Evolutionary conservation across 2,113 vertebrate genomes (phyloP).

Genomic region (Panurus biarmicus): DNA sequence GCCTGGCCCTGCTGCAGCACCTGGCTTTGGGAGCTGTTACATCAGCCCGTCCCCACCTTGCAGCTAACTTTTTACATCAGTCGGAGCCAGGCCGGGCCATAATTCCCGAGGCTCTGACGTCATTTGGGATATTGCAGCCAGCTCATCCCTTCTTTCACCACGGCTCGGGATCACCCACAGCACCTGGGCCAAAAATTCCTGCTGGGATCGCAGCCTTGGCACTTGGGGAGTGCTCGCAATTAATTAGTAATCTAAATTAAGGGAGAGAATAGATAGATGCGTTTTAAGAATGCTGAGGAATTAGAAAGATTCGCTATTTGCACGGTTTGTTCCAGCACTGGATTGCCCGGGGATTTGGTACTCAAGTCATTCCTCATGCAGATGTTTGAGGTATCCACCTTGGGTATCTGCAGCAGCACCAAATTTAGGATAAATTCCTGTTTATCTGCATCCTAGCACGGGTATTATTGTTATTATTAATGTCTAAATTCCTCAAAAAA

Average conservation of each 20-base stretch:
- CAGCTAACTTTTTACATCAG: neutral
- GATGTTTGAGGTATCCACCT: neutral
- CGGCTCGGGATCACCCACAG: neutral
- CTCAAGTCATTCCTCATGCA: neutral
- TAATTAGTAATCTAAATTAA: neutral
- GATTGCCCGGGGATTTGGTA: no score
- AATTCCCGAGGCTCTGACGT: neutral
- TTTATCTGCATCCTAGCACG: neutral
- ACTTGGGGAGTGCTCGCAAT: rapidly evolving
- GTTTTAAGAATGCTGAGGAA: rapidly evolving
- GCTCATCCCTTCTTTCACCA: neutral
- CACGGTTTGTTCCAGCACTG: rapidly evolving
- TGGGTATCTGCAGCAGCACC: neutral
- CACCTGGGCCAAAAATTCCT: neutral
- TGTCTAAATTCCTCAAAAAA: neutral
- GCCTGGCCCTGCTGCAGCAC: neutral
- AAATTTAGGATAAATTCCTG: rapidly evolving
- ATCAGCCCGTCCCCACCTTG: neutral
- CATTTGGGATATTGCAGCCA: neutral
- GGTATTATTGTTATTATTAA: neutral
- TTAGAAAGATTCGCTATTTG: rapidly evolving
- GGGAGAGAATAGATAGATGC: rapidly evolving
- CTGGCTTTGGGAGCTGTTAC: neutral
- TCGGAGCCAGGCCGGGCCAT: no score
- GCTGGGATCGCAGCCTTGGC: neutral